Percentiles rank a stretch among this genome's conserved stretches.
Evolutionary conservation across 1,140 invertebrate species (phyloP).

Genomic region (Chironomus tepperi): DNA sequence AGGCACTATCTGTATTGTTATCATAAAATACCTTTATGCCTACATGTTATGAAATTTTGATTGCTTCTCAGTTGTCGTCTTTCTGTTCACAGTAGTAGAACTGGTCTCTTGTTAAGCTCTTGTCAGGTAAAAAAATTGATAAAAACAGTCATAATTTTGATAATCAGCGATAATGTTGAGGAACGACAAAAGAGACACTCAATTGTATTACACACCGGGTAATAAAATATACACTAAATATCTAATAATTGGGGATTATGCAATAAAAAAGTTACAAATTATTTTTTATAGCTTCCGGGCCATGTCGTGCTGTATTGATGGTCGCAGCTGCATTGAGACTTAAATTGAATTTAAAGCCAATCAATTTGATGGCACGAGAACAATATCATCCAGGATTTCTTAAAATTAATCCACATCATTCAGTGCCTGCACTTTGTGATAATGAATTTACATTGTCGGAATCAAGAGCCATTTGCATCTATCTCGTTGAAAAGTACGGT

Average conservation of each 20-base stretch:
- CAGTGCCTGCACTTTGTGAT: constrained; percentile 58
- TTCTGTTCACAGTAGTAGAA: no score
- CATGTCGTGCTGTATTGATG: constrained; percentile 50
- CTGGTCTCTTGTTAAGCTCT: no score
- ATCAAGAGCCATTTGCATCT: constrained; percentile 51
- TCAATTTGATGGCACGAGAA: constrained; percentile 56
- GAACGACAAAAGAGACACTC: not conserved
- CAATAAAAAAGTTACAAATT: not conserved
- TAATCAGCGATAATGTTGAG: not conserved
- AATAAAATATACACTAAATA: no score
- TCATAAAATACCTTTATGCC: no score
- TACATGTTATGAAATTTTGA: no score
- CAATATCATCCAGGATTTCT: constrained; percentile 60
- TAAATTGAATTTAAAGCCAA: constrained; percentile 52
- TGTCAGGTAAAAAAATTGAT: no score
- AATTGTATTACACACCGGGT: not conserved
- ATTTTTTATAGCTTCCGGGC: constrained; percentile 41
- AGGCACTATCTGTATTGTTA: no score
- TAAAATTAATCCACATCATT: constrained; percentile 67
- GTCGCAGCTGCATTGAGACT: constrained; percentile 53
- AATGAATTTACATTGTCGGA: constrained; percentile 51
- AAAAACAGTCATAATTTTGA: not conserved
- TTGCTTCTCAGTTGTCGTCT: no score
- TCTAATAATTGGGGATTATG: not conserved
- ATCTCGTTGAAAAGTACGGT: constrained; percentile 49